Evolutionary conservation across 2,888 invertebrate species (phyloP).

Genomic region (Pachydiplax longipennis): DNA sequence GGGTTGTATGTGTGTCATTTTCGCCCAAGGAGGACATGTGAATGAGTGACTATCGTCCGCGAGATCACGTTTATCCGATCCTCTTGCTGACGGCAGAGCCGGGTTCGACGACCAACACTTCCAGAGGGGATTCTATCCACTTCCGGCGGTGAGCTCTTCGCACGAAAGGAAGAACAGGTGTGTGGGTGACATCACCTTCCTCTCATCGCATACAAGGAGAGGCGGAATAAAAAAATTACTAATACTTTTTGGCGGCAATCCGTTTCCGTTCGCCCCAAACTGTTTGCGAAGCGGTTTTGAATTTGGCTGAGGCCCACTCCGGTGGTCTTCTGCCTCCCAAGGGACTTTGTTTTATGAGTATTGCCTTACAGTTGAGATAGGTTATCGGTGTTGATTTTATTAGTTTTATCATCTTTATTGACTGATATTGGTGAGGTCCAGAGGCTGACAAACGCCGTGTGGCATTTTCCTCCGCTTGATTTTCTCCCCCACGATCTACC

Average conservation of each 20-base stretch:
- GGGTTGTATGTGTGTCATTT: background rate
- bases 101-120: background rate
- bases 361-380: background rate
- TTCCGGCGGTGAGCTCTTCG: background rate
- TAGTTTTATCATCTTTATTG: background rate
- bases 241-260: background rate
- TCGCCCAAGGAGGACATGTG: background rate
- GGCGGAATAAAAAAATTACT: background rate
- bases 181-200: background rate
- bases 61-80: background rate
- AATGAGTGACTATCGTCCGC: background rate
- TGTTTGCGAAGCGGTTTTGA: background rate
- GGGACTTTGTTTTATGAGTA: background rate
- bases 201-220: background rate
- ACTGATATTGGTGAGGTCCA: background rate
- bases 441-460: background rate
- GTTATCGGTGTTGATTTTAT: background rate
- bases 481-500: background rate
- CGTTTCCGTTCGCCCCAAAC: background rate
- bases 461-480: background rate
- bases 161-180: slow-evolving; percentile 1
- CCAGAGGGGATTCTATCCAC: background rate
- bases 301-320: background rate
- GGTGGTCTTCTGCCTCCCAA: background rate
- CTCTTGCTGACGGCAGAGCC: background rate